phyloP scores from a whole-genome alignment of 1,140 invertebrate species.

The Sycophaga agraensis region DNA sequence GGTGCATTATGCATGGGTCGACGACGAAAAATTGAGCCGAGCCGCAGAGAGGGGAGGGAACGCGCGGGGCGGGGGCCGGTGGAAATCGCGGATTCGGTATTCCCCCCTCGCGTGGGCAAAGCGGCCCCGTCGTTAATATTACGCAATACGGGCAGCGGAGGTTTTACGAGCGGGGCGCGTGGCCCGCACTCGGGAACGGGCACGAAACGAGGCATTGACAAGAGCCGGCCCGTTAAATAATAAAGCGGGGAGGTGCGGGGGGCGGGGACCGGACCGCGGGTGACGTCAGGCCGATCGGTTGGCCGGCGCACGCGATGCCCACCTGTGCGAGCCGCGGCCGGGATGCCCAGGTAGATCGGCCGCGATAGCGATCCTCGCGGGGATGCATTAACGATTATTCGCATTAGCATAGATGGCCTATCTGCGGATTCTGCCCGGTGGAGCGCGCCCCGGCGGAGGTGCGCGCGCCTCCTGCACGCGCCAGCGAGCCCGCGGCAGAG shows the following conservation, averaged over 20 bases:
- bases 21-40: too few species aligned
- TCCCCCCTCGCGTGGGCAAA: too few species aligned
- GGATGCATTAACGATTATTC: conserved; percentile 51
- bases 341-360: neutral
- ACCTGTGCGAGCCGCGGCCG: conserved; percentile 41
- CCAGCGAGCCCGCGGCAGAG: too few species aligned
- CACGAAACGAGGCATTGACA: neutral
- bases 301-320: conserved; percentile 37
- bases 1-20: too few species aligned
- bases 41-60: too few species aligned
- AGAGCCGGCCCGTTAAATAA: neutral
- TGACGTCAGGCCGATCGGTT: conserved; percentile 35
- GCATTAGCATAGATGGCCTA: conserved; percentile 53
- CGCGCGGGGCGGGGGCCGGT: too few species aligned
- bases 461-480: neutral
- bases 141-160: too few species aligned
- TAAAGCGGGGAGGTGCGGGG: neutral
- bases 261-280: neutral
- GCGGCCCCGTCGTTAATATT: too few species aligned
- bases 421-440: conserved; percentile 41
- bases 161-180: conserved; percentile 8
- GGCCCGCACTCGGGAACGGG: neutral
- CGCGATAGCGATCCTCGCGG: conserved; percentile 37
- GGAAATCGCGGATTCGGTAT: too few species aligned
- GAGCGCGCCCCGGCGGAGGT: conserved; percentile 32